Conservation (phyloP, 2,113 vertebrate species). For the Pelobates fuscus region DNA sequence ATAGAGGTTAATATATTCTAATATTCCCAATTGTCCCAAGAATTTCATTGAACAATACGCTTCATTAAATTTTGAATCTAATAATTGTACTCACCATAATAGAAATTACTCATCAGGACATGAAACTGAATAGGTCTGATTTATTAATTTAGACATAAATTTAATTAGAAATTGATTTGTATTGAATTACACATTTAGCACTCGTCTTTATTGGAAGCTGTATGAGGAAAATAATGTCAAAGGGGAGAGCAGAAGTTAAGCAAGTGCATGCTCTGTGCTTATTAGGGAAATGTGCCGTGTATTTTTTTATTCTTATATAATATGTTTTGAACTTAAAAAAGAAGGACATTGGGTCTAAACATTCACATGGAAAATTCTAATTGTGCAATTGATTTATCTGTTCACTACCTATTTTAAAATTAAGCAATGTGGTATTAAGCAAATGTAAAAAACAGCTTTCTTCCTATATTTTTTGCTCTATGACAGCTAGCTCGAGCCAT, state of each 20-base stretch:
- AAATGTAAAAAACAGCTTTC: no score
- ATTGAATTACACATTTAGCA: constrained; percentile 60
- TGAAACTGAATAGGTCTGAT: constrained; percentile 69
- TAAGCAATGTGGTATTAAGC: no score
- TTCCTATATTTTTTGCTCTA: no score
- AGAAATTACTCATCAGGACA: constrained; percentile 70
- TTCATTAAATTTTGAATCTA: constrained; percentile 71
- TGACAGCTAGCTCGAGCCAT: no score
- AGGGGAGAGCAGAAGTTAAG: constrained; percentile 29
- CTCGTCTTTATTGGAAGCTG: constrained; percentile 52
- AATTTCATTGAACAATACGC: constrained; percentile 69
- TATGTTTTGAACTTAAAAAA: not conserved
- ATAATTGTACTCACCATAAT: constrained; percentile 68
- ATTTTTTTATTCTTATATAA: not conserved
- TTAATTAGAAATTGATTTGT: constrained; percentile 73
- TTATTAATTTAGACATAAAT: constrained; percentile 75
- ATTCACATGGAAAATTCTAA: no score
- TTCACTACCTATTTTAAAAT: no score
- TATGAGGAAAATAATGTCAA: constrained; percentile 23
- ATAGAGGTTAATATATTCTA: constrained; percentile 77
- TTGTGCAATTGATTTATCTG: no score
- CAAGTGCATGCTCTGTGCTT: not conserved
- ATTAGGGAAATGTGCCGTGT: constrained; percentile 15
- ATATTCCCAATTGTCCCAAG: constrained; percentile 74
- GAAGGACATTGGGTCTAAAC: no score